phyloP scores from a whole-genome alignment of 2,888 invertebrate genomes.

The Seladonia tumulorum region DNA sequence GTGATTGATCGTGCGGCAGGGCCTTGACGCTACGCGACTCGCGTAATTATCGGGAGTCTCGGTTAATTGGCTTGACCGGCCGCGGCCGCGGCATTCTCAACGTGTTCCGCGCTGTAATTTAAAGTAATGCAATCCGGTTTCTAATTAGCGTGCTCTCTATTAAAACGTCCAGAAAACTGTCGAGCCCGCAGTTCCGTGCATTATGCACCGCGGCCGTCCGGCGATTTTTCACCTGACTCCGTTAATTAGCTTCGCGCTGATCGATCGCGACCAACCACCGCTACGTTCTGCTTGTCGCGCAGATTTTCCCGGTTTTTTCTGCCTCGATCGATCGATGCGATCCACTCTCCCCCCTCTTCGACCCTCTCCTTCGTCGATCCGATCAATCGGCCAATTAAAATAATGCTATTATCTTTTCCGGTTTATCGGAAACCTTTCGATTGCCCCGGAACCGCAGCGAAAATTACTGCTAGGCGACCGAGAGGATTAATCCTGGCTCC shows the following conservation, averaged over 20 bases:
- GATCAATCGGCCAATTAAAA: slow-evolving; percentile 28
- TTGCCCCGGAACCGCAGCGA: background rate
- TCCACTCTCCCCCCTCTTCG: background rate
- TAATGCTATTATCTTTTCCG: slow-evolving; percentile 15
- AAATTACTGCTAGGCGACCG: background rate
- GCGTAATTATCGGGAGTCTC: slow-evolving; percentile 69
- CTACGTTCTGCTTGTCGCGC: background rate
- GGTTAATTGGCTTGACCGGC: slow-evolving; percentile 70
- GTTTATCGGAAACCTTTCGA: slow-evolving; percentile 16
- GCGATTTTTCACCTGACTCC: slow-evolving; percentile 41
- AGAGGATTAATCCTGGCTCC: background rate
- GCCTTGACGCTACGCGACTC: slow-evolving; percentile 8
- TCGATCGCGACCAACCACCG: slow-evolving; percentile 10
- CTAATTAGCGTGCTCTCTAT: slow-evolving; percentile 66
- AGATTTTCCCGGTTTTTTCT: background rate
- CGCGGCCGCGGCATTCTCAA: slow-evolving; percentile 55
- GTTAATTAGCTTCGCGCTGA: slow-evolving; percentile 34
- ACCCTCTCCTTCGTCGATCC: background rate
- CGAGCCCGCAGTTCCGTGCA: slow-evolving; percentile 47
- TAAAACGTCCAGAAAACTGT: slow-evolving; percentile 54
- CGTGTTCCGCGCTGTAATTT: slow-evolving; percentile 61
- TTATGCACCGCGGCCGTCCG: slow-evolving; percentile 31
- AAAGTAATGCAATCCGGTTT: slow-evolving; percentile 66
- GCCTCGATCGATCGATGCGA: background rate
- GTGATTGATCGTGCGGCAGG: slow-evolving; percentile 60